Percentiles rank a stretch among this genome's conserved stretches.
phyloP scores from a whole-genome alignment of 2,797 vertebrate species.

The Labeo calbasu region DNA sequence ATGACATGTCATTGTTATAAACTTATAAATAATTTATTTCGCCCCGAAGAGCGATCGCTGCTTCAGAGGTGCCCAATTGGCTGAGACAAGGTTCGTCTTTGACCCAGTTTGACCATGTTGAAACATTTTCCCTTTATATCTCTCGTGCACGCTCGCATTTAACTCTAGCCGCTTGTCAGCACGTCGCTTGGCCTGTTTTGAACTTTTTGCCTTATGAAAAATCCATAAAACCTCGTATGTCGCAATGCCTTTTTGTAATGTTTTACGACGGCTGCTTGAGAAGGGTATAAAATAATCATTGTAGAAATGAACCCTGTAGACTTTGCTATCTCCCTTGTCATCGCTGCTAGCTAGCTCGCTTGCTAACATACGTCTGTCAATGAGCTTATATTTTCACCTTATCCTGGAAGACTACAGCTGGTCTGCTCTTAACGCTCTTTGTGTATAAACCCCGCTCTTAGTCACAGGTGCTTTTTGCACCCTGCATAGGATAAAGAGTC shows the following conservation, averaged over 20 bases:
- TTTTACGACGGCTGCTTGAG: background rate
- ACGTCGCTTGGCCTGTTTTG: constrained; percentile 5
- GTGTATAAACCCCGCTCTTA: constrained; percentile 6
- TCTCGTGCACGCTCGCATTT: constrained; percentile 12
- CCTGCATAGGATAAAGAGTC: constrained; percentile 20
- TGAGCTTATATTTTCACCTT: constrained; percentile 62
- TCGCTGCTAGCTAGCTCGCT: constrained; percentile 19
- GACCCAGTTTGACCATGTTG: constrained; percentile 43
- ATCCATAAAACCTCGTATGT: background rate
- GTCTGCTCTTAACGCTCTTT: constrained; percentile 34
- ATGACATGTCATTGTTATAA: constrained; percentile 56
- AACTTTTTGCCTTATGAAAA: constrained; percentile 8
- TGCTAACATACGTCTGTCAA: constrained; percentile 62
- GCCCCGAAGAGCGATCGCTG: constrained; percentile 13
- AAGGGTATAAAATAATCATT: constrained; percentile 21
- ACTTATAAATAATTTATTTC: constrained; percentile 43
- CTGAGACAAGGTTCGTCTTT: constrained; percentile 22
- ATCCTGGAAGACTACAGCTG: constrained; percentile 60
- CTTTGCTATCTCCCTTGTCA: constrained; percentile 19
- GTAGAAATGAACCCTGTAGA: constrained; percentile 8
- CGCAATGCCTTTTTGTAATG: background rate
- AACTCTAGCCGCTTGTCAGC: constrained; percentile 19
- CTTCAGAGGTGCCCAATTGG: constrained; percentile 33
- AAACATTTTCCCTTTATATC: constrained; percentile 33
- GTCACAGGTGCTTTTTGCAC: constrained; percentile 25